Evolutionary conservation across 2,888 invertebrate genomes (phyloP).

Genomic region (Molorchus minor): DNA sequence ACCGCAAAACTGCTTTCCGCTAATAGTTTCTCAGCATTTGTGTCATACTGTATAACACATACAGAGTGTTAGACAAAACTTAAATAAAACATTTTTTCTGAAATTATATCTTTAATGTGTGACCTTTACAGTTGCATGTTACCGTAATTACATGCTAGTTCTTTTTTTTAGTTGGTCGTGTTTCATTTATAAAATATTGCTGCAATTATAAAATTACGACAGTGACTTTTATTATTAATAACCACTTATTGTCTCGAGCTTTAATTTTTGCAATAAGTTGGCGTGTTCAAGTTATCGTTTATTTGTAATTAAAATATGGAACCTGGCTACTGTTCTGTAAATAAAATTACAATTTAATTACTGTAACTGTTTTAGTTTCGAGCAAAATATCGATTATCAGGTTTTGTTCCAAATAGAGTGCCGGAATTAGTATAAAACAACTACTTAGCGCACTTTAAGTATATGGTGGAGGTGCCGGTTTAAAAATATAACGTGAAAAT

Average conservation of each 20-base stretch:
- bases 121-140: neutral
- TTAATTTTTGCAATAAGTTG: neutral
- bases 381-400: neutral
- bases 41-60: no score
- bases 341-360: no score
- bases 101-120: neutral
- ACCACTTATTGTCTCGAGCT: neutral
- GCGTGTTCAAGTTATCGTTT: neutral
- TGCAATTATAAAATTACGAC: neutral
- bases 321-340: neutral
- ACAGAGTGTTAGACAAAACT: neutral
- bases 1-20: neutral
- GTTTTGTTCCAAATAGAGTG: neutral
- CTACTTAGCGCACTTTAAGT: no score
- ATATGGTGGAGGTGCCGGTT: neutral
- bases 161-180: neutral
- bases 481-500: neutral
- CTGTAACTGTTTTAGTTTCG: neutral
- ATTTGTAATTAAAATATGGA: neutral
- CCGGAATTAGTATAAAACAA: no score
- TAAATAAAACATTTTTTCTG: neutral
- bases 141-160: neutral
- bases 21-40: neutral
- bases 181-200: neutral
- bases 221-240: neutral